Base-by-base conservation (phyloP, 2,797 vertebrate genomes). In the Pagetopsis macropterus region DNA sequence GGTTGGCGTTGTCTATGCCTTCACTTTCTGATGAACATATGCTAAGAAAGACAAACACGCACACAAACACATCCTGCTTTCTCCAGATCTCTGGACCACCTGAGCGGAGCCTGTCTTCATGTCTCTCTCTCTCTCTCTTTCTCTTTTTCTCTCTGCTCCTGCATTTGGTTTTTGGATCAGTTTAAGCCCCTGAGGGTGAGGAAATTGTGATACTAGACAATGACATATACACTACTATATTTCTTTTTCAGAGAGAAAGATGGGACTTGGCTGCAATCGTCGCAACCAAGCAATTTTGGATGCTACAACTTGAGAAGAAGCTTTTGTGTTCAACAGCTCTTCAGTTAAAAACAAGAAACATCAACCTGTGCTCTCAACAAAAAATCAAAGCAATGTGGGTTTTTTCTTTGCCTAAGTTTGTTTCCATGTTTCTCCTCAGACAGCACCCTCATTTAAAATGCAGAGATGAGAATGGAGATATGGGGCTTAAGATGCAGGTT, bases 1-100 rank as follows among this genome's bases (percentile, higher is more conserved):
- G 81, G 97, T 99, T 14, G 97, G 98, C 37, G 92, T 99, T 9
- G 98, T 99, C 77, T 99, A 99, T 0, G 97, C 98, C 72, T 99
- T 96, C 93, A 99, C 98, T 19, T 99, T 99, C 94, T 99, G 94
- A 96, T 82, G 57, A 72, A 71, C 50, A 45, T 12, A 65, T 48
- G 51, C 70, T 65, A 15, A 58, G 23, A 74, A 59, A 72, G 70
- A 81, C 62, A 46, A 21, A 76, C 27, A 43, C 12, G 12, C 17
- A 45, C 40, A 44, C 31, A 65, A 56, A 71, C 63, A 68, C 16
- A 23, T 75, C 70, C 58, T 60, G 57, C 54, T 80, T 54, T 72
- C 60, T 61, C 56, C 54, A 48, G 49, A 73, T 60, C 59, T 75
- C 72, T 67, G 65, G 83, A 84, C 33, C 72, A 50, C 52, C 72